Evolutionary conservation across 1,140 invertebrate genomes (phyloP).

Genomic region (Ectropis grisescens): DNA sequence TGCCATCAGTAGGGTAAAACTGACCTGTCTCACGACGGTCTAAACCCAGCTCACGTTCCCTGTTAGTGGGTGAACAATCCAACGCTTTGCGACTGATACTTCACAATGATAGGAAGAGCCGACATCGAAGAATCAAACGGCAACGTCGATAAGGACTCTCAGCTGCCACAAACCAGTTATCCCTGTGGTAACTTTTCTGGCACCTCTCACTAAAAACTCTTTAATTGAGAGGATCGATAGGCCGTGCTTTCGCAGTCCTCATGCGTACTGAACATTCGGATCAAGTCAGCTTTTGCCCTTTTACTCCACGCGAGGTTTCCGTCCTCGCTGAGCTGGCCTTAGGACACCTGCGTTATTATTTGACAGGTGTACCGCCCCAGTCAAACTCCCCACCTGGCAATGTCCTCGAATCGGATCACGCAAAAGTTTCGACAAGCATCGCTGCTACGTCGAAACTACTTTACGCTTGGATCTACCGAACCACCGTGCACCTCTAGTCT

Average conservation of each 20-base stretch:
- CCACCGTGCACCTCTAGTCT: too few species aligned
- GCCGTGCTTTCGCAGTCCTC: slow-evolving; percentile 12
- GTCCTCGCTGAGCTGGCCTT: slow-evolving; percentile 11
- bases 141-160: slow-evolving; percentile 88
- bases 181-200: slow-evolving; percentile 89
- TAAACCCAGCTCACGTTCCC: slow-evolving; percentile 84
- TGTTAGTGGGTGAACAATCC: slow-evolving; percentile 86
- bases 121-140: slow-evolving; percentile 90
- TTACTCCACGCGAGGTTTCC: slow-evolving; percentile 11
- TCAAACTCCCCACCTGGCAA: slow-evolving; percentile 11
- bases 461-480: too few species aligned
- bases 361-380: slow-evolving; percentile 13
- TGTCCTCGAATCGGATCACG: slow-evolving; percentile 13
- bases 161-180: slow-evolving; percentile 88
- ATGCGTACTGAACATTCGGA: slow-evolving; percentile 15
- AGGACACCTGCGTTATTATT: slow-evolving; percentile 12
- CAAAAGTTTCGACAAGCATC: slow-evolving; percentile 1
- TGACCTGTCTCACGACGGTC: slow-evolving; percentile 85
- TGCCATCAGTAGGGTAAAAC: slow-evolving; percentile 75
- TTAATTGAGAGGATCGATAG: slow-evolving; percentile 78
- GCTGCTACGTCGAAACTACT: too few species aligned
- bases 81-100: slow-evolving; percentile 87
- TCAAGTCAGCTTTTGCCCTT: slow-evolving; percentile 15
- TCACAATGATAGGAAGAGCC: slow-evolving; percentile 90
- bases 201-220: slow-evolving; percentile 85